These are phyloP conservation scores for Brachypodius melanocephalos DNA, from an alignment of 2,113 vertebrate species.

Conservation along the genomic window DNA sequence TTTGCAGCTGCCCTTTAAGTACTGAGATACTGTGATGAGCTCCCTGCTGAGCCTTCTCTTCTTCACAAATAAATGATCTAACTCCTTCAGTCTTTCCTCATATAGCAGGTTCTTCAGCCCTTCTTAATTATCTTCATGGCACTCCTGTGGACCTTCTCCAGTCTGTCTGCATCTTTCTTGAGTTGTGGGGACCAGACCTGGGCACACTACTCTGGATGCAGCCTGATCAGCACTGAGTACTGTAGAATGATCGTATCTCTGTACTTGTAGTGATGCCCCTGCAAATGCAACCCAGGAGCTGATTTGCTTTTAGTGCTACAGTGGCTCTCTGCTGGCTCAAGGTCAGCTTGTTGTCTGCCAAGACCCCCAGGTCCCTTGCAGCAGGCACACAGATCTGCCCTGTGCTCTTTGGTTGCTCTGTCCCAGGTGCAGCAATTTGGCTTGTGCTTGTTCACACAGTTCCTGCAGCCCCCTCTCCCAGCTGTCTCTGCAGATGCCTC, in stretches of 20 bases:
- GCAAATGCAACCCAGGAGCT: background rate
- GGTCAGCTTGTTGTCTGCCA: too few species aligned
- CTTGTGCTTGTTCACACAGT: rapidly evolving
- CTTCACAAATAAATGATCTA: background rate
- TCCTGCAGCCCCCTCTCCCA: background rate
- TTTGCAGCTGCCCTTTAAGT: background rate
- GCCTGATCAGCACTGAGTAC: background rate
- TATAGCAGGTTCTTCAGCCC: background rate
- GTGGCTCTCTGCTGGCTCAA: background rate
- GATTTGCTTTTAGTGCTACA: background rate
- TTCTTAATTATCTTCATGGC: background rate
- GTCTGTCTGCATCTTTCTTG: background rate
- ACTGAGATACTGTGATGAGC: background rate
- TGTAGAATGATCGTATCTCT: background rate
- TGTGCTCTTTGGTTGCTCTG: background rate
- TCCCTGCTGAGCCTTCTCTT: background rate
- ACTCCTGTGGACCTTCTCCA: background rate
- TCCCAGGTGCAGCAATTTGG: background rate
- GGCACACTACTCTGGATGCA: background rate
- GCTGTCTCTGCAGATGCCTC: background rate
- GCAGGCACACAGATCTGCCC: background rate
- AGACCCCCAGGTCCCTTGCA: background rate
- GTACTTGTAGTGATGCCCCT: too few species aligned
- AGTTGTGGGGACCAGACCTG: background rate
- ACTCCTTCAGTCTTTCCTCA: background rate